Percentiles rank a stretch among this genome's conserved stretches.
Conservation (phyloP, 2,888 invertebrate species). For the Notocelia uddmanniana region DNA sequence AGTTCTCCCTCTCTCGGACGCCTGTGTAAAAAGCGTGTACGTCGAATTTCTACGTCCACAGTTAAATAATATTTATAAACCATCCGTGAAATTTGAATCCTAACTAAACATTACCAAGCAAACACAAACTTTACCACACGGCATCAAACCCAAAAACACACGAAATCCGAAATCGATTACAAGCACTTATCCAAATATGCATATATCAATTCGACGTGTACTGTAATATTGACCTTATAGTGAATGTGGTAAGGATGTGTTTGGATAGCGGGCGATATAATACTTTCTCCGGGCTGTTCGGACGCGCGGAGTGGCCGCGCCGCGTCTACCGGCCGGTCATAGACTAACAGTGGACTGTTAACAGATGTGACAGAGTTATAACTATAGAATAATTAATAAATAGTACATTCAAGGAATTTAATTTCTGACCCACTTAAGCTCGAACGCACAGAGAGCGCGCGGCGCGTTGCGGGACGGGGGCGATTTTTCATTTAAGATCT, state of each 20-base stretch:
- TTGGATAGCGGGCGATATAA: conserved; percentile 52
- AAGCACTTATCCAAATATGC: conserved; percentile 41
- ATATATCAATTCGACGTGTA: conserved; percentile 20
- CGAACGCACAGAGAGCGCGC: too few species aligned
- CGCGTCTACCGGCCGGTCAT: conserved; percentile 48
- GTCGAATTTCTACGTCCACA: background rate
- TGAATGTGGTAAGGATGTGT: conserved; percentile 26
- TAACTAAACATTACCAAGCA: background rate
- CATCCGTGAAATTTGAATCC: conserved; percentile 15
- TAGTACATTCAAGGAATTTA: too few species aligned
- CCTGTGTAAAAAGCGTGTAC: background rate
- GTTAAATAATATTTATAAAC: conserved; percentile 3
- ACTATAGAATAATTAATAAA: too few species aligned
- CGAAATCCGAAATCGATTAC: conserved; percentile 43
- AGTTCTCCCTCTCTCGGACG: too few species aligned
- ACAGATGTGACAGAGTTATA: conserved; percentile 2
- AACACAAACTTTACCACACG: conserved; percentile 13
- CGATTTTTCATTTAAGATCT: too few species aligned
- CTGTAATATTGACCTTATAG: conserved; percentile 22
- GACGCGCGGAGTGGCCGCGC: conserved; percentile 72
- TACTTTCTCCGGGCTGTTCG: conserved; percentile 74
- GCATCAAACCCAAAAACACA: conserved; percentile 17
- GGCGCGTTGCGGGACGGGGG: too few species aligned
- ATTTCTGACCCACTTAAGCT: too few species aligned
- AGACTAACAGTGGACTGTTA: background rate